Percentiles rank a stretch among this genome's conserved stretches.
Conservation (phyloP, 2,113 vertebrate species). For the Phylloscopus whistleri region DNA sequence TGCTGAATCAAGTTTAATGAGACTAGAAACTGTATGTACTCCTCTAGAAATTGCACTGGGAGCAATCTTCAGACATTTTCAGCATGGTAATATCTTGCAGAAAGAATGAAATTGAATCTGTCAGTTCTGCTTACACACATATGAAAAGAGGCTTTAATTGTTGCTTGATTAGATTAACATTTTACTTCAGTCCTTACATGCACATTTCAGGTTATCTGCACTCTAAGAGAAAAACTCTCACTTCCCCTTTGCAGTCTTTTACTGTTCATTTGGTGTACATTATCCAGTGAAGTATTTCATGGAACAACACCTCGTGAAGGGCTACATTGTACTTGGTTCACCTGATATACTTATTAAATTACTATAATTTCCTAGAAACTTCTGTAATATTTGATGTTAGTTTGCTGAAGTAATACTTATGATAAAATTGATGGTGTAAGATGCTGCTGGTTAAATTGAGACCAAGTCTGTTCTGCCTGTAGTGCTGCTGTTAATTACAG, state of each 20-base stretch:
- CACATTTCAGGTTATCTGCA: not conserved
- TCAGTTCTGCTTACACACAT: not conserved
- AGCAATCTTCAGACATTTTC: not conserved
- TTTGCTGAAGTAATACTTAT: not conserved
- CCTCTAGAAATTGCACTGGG: not conserved
- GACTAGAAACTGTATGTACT: not conserved
- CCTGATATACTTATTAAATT: not conserved
- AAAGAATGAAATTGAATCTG: not conserved
- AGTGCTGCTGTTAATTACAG: not conserved
- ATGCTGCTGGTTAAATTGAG: not conserved
- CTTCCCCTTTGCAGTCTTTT: not conserved
- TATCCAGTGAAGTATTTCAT: not conserved
- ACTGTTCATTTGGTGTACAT: not conserved
- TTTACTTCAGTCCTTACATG: not conserved
- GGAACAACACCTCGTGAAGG: not conserved
- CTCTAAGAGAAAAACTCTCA: not conserved
- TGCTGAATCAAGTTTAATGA: slow-evolving; percentile 34
- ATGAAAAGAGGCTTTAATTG: not conserved
- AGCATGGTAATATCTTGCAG: not conserved
- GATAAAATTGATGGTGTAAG: not conserved
- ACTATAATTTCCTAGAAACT: not conserved
- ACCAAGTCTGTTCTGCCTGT: not conserved
- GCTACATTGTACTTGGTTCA: not conserved
- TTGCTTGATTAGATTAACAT: not conserved
- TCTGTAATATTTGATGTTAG: not conserved